Percentiles rank a stretch among this genome's conserved stretches.
Conservation (phyloP, 2,113 vertebrate species). For the Antechinus stuartii region DNA sequence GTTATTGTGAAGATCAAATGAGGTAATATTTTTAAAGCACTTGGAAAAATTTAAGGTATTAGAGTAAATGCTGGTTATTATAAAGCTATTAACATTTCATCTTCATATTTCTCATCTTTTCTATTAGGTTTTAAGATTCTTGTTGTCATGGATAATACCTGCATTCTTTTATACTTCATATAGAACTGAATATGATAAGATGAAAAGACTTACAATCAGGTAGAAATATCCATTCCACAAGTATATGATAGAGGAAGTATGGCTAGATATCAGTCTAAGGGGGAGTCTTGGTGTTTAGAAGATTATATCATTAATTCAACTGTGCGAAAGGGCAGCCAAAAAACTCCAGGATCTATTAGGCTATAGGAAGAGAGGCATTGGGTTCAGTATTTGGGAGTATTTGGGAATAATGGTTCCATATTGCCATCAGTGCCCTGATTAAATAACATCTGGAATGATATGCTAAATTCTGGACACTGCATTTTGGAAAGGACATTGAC, state of each 20-base stretch:
- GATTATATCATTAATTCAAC: neutral
- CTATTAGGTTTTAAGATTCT: neutral
- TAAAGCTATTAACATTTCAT: neutral
- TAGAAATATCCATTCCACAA: neutral
- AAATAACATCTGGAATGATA: neutral
- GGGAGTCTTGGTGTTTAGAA: neutral
- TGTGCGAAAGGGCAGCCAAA: neutral
- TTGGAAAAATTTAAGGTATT: neutral
- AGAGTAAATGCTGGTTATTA: conserved; percentile 10
- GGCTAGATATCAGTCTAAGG: neutral
- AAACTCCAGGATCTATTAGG: neutral
- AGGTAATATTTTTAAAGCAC: conserved; percentile 18
- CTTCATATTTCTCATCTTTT: neutral
- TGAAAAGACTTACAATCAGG: neutral
- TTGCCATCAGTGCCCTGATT: neutral
- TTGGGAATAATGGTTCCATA: neutral
- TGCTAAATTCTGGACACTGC: neutral
- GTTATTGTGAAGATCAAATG: neutral
- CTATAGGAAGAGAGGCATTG: neutral
- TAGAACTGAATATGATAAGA: neutral
- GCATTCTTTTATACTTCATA: neutral
- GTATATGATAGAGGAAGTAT: neutral
- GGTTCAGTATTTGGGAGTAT: neutral
- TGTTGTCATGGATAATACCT: neutral
- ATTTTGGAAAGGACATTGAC: neutral